Evolutionary conservation across 2,888 invertebrate genomes (phyloP).

Genomic region (Lasioglossum leucozonium): DNA sequence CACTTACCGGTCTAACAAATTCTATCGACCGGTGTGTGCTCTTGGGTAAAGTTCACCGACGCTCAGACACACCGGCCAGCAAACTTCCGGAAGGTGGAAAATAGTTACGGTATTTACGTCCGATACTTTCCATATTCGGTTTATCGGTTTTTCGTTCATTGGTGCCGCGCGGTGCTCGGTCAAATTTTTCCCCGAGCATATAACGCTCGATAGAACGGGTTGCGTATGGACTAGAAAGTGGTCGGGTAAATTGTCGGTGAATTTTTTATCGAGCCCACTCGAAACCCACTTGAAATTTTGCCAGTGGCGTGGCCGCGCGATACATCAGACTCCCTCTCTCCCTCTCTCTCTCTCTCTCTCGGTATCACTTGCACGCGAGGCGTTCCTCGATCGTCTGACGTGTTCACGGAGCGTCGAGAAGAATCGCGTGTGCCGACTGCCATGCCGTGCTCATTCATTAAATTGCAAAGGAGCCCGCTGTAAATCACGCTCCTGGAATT

Average conservation of each 20-base stretch:
- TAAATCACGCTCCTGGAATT: background rate
- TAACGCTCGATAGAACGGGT: slow-evolving; percentile 24
- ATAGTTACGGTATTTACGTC: slow-evolving; percentile 21
- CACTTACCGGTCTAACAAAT: background rate
- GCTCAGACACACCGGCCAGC: background rate
- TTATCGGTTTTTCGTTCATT: slow-evolving; percentile 45
- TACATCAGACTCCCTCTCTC: slow-evolving; percentile 38
- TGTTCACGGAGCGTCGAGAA: background rate
- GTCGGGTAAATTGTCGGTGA: slow-evolving; percentile 15
- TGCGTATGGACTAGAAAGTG: slow-evolving; percentile 8
- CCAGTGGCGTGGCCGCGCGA: slow-evolving; percentile 23
- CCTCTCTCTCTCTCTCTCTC: too few species aligned
- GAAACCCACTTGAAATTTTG: slow-evolving; percentile 16
- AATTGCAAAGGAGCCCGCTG: background rate
- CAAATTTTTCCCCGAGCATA: slow-evolving; percentile 21
- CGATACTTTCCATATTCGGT: slow-evolving; percentile 38
- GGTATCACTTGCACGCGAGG: background rate
- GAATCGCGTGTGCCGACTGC: background rate
- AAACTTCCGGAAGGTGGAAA: slow-evolving; percentile 23
- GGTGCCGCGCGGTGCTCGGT: background rate
- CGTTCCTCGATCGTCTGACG: slow-evolving; percentile 19
- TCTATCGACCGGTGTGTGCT: background rate
- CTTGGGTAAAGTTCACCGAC: background rate
- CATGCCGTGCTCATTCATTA: background rate
- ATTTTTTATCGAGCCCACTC: slow-evolving; percentile 27